Evolutionary conservation across 2,797 vertebrate genomes (phyloP).

Genomic region (Eulemur mongoz): DNA sequence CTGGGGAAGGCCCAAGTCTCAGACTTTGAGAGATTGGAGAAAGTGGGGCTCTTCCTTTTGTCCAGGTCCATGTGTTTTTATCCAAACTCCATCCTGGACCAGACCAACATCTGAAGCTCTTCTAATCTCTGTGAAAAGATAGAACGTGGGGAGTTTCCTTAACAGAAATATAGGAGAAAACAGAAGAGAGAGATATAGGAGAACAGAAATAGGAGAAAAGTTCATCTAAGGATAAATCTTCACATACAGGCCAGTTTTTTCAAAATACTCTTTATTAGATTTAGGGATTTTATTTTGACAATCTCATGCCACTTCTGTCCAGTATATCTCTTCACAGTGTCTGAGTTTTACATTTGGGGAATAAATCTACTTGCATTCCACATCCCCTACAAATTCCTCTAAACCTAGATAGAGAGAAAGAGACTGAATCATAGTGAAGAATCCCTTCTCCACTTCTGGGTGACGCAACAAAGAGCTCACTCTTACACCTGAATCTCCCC

Average conservation of each 20-base stretch:
- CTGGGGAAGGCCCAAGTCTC: not conserved
- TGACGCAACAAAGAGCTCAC: not conserved
- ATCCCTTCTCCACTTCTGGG: not conserved
- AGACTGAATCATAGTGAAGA: not conserved
- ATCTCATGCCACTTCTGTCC: not conserved
- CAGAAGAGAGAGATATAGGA: too few relatives aligned
- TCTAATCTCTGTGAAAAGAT: not conserved
- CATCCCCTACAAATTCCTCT: not conserved
- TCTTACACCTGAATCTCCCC: not conserved
- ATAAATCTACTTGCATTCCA: not conserved
- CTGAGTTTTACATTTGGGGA: not conserved
- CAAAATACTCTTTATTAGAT: not conserved
- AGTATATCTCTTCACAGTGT: not conserved
- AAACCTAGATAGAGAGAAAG: not conserved
- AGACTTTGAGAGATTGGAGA: not conserved
- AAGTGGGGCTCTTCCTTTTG: not conserved
- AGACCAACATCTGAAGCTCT: not conserved
- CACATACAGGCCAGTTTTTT: not conserved
- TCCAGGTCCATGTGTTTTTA: not conserved
- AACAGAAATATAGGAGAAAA: not conserved
- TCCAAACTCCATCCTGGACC: not conserved
- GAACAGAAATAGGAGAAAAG: not conserved
- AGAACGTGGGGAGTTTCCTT: not conserved
- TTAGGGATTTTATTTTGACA: not conserved
- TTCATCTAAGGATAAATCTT: not conserved